A percentile compares a stretch with the other conserved stretches of the same genome.
Evolutionary conservation across 53 echinoderm and acorn worm genomes (phyloP).

Genomic region (Paelopatides confundens): DNA sequence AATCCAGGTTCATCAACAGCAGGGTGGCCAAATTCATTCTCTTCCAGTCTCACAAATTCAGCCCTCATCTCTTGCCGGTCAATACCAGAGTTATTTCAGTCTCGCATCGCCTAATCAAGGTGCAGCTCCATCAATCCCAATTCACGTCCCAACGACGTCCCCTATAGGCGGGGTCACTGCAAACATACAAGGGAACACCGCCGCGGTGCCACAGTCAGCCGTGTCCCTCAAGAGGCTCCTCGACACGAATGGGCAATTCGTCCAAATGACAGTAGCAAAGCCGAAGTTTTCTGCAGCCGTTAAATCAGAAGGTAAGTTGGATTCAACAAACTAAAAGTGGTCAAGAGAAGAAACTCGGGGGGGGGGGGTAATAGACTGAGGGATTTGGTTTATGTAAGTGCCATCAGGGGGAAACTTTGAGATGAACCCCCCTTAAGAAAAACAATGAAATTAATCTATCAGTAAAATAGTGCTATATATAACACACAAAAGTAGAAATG

Average conservation of each 20-base stretch:
- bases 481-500: too few relatives aligned
- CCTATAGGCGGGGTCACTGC: constrained; percentile 45
- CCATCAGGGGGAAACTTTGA: too few relatives aligned
- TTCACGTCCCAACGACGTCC: constrained; percentile 70
- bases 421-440: too few relatives aligned
- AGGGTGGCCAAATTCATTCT: not conserved
- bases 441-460: too few relatives aligned
- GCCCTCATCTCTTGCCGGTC: constrained; percentile 40
- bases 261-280: not conserved
- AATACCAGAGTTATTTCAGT: constrained; percentile 62
- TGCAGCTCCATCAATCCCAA: constrained; percentile 42
- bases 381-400: too few relatives aligned
- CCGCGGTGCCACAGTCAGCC: constrained; percentile 13
- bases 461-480: too few relatives aligned
- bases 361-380: too few relatives aligned
- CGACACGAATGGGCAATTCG: not conserved
- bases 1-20: not conserved
- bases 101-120: constrained; percentile 22
- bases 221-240: constrained; percentile 17
- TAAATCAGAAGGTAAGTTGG: constrained; percentile 6
- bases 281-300: not conserved
- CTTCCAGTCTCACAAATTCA: not conserved
- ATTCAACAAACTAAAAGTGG: too few relatives aligned
- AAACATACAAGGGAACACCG: constrained; percentile 17
- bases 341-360: too few relatives aligned